A percentile compares a stretch with the other conserved stretches of the same genome.
These are phyloP conservation scores for Scaptomyza cyrtandrae DNA, from an alignment of 2,888 invertebrate genomes.

Conservation along the genomic window DNA sequence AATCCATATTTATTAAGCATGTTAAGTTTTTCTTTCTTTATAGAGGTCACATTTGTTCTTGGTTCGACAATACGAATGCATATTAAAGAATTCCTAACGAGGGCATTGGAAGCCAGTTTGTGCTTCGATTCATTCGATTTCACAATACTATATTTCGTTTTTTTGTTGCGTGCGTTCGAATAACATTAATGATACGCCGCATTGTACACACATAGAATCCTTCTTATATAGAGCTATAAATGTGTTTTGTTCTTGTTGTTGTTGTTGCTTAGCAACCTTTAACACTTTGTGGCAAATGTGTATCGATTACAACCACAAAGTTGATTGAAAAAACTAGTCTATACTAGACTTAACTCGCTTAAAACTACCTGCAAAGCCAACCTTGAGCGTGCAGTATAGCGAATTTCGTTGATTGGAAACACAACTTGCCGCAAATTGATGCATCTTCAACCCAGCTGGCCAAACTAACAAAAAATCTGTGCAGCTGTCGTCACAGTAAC, in stretches of 20 bases:
- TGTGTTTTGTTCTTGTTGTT: not conserved
- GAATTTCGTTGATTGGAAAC: conserved; percentile 32
- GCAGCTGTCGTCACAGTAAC: conserved; percentile 23
- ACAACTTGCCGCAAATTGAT: conserved; percentile 18
- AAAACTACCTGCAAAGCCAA: not conserved
- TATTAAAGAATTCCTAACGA: conserved; percentile 26
- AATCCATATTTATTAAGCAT: conserved; percentile 34
- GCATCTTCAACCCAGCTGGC: conserved; percentile 15
- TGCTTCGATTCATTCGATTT: conserved; percentile 1
- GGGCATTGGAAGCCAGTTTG: not conserved
- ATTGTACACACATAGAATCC: conserved; percentile 44
- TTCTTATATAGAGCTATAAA: too few species aligned
- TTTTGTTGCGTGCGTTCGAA: conserved; percentile 29
- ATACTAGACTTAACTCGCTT: not conserved
- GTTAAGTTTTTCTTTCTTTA: conserved; percentile 9
- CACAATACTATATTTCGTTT: conserved; percentile 10
- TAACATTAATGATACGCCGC: conserved; percentile 60
- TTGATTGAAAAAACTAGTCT: not conserved
- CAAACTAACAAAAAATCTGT: not conserved
- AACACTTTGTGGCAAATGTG: conserved; percentile 8
- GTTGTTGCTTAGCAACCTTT: conserved; percentile 42
- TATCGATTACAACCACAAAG: not conserved
- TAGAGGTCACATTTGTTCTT: conserved; percentile 14
- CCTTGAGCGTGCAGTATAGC: conserved; percentile 7
- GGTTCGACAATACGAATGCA: not conserved